Evolutionary conservation across 2,113 vertebrate species (phyloP).

Genomic region (Rhombomys opimus): DNA sequence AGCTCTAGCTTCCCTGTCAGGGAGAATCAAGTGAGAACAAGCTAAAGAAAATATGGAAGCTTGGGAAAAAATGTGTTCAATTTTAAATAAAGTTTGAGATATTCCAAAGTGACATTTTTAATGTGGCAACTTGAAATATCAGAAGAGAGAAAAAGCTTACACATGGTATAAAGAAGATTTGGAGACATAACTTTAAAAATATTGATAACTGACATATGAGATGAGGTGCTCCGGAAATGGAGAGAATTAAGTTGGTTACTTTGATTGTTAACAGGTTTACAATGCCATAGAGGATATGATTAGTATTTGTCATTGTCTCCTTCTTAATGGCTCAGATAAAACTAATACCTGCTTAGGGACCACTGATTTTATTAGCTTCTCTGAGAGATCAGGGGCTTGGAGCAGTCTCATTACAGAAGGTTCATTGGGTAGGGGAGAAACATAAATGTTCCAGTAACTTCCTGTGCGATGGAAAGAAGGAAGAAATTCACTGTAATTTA

Average conservation of each 20-base stretch:
- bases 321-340: conserved; percentile 1
- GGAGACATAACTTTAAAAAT: background rate
- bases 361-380: background rate
- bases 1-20: background rate
- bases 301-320: background rate
- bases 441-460: background rate
- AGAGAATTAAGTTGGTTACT: background rate
- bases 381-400: background rate
- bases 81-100: background rate
- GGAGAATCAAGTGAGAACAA: background rate
- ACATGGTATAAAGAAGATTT: background rate
- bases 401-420: background rate
- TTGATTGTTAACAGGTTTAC: background rate
- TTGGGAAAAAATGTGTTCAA: background rate
- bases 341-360: background rate
- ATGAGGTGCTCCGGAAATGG: background rate
- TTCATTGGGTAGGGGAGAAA: background rate
- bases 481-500: background rate
- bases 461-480: background rate
- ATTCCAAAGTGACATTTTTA: background rate
- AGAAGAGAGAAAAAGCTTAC: background rate
- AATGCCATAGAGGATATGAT: background rate
- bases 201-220: background rate
- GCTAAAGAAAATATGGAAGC: background rate
- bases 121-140: background rate